Base-by-base conservation (phyloP, 2,113 vertebrate genomes). In the Gadus chalcogrammus region DNA sequence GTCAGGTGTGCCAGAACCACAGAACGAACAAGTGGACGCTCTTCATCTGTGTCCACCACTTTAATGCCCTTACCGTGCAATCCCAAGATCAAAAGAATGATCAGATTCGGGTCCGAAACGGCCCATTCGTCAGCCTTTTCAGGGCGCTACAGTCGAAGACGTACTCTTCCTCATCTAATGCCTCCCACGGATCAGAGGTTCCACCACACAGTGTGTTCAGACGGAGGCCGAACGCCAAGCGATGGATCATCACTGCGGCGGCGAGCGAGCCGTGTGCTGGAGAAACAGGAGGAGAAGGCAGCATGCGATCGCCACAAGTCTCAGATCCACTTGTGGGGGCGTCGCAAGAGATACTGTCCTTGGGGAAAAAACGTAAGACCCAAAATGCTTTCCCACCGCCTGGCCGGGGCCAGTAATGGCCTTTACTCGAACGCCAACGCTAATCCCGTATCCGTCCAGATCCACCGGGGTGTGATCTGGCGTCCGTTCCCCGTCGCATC, bases 381-480 rank as follows among this genome's bases (percentile, higher is more conserved):
- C 71, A 61, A 56, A n/a, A 16, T 3, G 15, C 55, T 52, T 81
- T 76, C 79, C 72, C 62, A 53, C 72, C 83, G 65, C 75, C 68
- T 82, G 42, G 42, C 68, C 63, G 0, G 17, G 68, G 82, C 76
- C 82, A 84, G 69, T 4, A 20, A 16, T 65, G 79, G 60, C 67
- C 78, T 84, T 84, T 79, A 76, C 81, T 67, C 74, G 71, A 64
- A 73, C 38, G 76, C 84, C 86, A 89, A 80, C 73, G 77, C 78
- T 67, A 74, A 84, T 79, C 73, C 79, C 58, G 71, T 65, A 38
- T 65, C 59, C 68, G 70, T 82, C 79, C 79, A 78, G 69, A 80
- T 82, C 69, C 69, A 64, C 81, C 81, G 73, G 79, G 69, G 79
- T 82, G 77, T 87, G 82, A 84, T 87, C 83, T 85, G 81, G 79